These are phyloP conservation scores for Sphaeridia pumilis DNA, from an alignment of 2,888 invertebrate species.

Conservation along the genomic window DNA sequence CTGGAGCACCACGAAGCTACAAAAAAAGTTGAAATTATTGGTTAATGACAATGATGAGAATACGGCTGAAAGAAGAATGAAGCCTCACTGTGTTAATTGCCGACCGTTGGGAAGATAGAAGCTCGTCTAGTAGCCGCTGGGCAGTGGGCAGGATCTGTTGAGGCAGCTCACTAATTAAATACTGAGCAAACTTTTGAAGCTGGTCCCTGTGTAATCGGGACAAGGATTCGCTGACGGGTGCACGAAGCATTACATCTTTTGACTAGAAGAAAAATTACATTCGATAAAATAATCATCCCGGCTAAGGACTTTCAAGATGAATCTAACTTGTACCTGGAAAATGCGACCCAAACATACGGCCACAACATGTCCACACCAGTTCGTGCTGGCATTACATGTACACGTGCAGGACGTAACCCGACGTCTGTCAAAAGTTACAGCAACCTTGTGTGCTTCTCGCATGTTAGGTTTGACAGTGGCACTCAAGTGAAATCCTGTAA, in stretches of 20 bases:
- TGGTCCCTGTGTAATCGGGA: conserved; percentile 87
- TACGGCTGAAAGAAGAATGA: neutral
- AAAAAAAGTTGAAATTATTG: conserved; percentile 8
- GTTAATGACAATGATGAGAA: too few species aligned
- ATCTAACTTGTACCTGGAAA: conserved; percentile 84
- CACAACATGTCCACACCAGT: conserved; percentile 98
- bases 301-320: too few species aligned
- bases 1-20: conserved; percentile 75
- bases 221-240: conserved; percentile 94
- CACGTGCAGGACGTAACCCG: conserved; percentile 94
- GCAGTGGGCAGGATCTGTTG: conserved; percentile 96
- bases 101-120: conserved; percentile 78
- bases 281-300: too few species aligned
- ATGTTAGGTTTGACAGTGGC: conserved; percentile 63
- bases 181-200: conserved; percentile 93
- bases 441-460: conserved; percentile 60
- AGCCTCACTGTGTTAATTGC: conserved; percentile 67
- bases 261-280: conserved; percentile 54
- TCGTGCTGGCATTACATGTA: conserved; percentile 82
- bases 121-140: conserved; percentile 86
- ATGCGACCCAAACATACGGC: conserved; percentile 95
- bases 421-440: conserved; percentile 90
- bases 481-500: conserved; percentile 95
- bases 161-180: conserved; percentile 93
- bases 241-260: conserved; percentile 77